Percentiles rank a stretch among this genome's conserved stretches.
Conservation (phyloP, 1,140 invertebrate genomes). For the Chironomus striatipennis region DNA sequence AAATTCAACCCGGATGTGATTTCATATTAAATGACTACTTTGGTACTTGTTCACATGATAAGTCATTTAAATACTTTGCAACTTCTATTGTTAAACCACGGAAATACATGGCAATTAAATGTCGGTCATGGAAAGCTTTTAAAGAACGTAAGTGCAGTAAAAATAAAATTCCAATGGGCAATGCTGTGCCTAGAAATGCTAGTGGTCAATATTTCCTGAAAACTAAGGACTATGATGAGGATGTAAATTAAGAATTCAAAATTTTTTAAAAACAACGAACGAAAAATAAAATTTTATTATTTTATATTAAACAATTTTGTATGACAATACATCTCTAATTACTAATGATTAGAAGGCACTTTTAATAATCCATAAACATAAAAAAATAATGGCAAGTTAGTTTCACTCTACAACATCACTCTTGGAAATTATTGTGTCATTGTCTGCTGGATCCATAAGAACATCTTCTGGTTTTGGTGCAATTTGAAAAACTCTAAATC, state of each 20-base stretch:
- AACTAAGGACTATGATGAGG: too few relatives aligned
- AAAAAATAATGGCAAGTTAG: background rate
- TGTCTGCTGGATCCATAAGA: constrained; percentile 31
- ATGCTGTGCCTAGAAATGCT: constrained; percentile 41
- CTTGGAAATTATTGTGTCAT: constrained; percentile 32
- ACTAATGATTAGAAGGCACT: background rate
- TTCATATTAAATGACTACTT: constrained; percentile 42
- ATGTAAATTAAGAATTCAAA: too few relatives aligned
- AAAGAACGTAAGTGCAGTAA: constrained; percentile 45
- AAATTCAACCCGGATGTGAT: constrained; percentile 65
- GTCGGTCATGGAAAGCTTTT: constrained; percentile 50
- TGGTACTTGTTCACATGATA: constrained; percentile 63
- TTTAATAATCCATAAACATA: background rate
- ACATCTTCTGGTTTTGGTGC: constrained; percentile 38
- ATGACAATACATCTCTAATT: too few relatives aligned
- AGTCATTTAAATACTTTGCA: constrained; percentile 56
- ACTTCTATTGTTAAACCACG: constrained; percentile 53
- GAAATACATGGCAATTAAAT: constrained; percentile 49
- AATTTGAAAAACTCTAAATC: constrained; percentile 56
- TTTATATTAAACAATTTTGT: too few relatives aligned
- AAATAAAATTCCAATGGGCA: constrained; percentile 49
- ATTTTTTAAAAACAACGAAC: background rate
- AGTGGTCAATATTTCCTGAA: constrained; percentile 54
- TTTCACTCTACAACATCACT: constrained; percentile 36
- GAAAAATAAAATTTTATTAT: background rate